Base-by-base conservation (phyloP, 2,888 invertebrate species). In the Andrena fulva region DNA sequence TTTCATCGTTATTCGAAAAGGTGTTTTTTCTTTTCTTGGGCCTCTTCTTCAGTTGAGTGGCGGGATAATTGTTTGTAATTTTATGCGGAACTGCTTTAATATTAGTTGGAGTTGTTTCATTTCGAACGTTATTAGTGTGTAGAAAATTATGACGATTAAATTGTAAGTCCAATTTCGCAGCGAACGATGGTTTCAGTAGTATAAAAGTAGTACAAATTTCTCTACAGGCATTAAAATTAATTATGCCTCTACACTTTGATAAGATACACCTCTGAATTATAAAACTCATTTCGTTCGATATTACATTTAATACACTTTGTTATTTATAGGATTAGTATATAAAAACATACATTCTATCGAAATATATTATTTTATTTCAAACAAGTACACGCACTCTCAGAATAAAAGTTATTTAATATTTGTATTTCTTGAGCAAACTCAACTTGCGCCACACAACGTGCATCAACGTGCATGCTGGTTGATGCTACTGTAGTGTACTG, bases 21-120 rank as follows among this genome's bases (percentile, higher is more conserved):
- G 84, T 86, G 72, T 95, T 94, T 88, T 95, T 96, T 85, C 95
- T 96, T 27, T 96, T 94, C 1, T 93, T 77, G 0, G 94, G 92
- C 67, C 95, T 92, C 77, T 95, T 95, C 87, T 96, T 96, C 50
- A 95, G 91, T 86, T 95, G 95, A 1, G 93, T 80, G 1, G 91
- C 85, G 7, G 94, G 90, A 64, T 93, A 90, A 79, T 90, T 92
- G 64, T 91, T 89, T 82, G 90, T 84, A 64, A 88, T 85, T n/a
- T 74, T 69, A 33, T 90, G 92, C 62, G 0, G 1, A 48, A 27
- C 12, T 12, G 62, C 16, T 29, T 73, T 76, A 0, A 31, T 20
- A 1, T 62, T 54, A 27, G 35, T n/a, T 1, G 67, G 48, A 16
- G 0, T 8, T 33, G 20, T 20, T 12, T 66, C 20, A 2, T 52